phyloP scores from a whole-genome alignment of 1,140 invertebrate genomes.

The Brachionus rotundiformis region DNA sequence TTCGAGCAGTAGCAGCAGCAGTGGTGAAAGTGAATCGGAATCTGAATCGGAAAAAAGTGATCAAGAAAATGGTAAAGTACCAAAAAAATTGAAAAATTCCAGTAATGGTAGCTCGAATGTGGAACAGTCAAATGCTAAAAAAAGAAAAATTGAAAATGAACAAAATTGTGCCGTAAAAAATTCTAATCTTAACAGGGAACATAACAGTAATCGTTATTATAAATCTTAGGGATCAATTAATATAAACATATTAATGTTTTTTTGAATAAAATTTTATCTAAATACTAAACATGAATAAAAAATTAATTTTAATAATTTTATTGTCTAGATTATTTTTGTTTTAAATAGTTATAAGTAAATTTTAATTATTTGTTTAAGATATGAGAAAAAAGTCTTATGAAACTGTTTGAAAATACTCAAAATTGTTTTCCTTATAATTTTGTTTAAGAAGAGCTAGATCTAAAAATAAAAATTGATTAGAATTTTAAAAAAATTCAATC shows the following conservation, averaged over 20 bases:
- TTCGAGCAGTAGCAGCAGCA: constrained; percentile 76
- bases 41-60: constrained; percentile 16
- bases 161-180: constrained; percentile 48
- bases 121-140: neutral
- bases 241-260: too few species aligned
- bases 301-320: neutral
- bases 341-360: too few species aligned
- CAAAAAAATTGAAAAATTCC: constrained; percentile 2
- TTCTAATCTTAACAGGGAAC: constrained; percentile 10
- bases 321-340: too few species aligned
- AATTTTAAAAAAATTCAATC: too few species aligned
- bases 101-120: neutral
- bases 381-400: too few species aligned
- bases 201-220: neutral
- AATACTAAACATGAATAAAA: neutral
- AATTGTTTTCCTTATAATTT: too few species aligned
- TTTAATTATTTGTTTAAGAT: too few species aligned
- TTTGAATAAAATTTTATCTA: neutral
- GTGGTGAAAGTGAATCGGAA: constrained; percentile 57
- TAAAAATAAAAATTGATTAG: too few species aligned
- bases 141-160: constrained; percentile 7
- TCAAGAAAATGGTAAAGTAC: constrained; percentile 1
- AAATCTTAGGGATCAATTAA: constrained; percentile 3
- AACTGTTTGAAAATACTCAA: too few species aligned
- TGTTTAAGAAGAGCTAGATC: too few species aligned